Conservation (phyloP, 2,113 vertebrate genomes). For the Phylloscopus whistleri region DNA sequence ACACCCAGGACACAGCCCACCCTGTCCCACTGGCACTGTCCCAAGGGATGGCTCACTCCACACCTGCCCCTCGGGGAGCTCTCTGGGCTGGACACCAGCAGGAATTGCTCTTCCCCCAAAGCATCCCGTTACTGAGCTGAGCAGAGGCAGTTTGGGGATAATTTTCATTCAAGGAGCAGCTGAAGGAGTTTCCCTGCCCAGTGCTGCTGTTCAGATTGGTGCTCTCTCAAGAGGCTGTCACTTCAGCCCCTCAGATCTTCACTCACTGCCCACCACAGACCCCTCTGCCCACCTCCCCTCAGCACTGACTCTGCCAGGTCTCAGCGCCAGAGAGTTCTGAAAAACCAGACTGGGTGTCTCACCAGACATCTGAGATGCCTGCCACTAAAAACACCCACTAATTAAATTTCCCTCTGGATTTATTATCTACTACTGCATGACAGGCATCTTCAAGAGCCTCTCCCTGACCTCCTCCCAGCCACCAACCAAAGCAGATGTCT, state of each 20-base stretch:
- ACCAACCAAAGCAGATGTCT: background rate
- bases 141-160: background rate
- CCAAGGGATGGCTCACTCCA: background rate
- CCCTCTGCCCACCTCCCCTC: background rate
- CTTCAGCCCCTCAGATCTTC: background rate
- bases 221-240: fast-evolving
- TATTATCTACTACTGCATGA: background rate
- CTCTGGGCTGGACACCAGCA: background rate
- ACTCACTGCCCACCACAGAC: background rate
- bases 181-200: background rate
- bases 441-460: background rate
- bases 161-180: background rate
- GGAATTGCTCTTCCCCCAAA: background rate
- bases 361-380: background rate
- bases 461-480: background rate
- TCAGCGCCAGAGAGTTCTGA: background rate
- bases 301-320: background rate
- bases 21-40: background rate
- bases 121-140: fast-evolving
- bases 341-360: background rate
- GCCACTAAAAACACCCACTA: background rate
- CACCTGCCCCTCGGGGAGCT: background rate
- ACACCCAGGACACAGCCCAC: background rate
- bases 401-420: background rate
- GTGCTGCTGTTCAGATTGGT: background rate